Conservation (phyloP, 2,888 invertebrate genomes). For the Aspidiotus rigidus region DNA sequence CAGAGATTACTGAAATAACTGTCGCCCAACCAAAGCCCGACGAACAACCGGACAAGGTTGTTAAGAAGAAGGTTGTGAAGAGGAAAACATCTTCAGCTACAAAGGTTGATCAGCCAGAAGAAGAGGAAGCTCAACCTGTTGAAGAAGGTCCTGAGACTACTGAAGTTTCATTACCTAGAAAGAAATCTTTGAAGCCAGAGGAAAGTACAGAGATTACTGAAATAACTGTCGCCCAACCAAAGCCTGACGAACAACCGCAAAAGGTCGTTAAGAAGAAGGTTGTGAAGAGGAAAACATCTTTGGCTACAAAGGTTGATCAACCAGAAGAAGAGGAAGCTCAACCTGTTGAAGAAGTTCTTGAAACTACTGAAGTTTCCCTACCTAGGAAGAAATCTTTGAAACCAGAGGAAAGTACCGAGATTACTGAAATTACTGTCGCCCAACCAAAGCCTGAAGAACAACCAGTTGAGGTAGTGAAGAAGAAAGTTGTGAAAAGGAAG, state of each 20-base stretch:
- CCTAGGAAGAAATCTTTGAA: constrained; percentile 5
- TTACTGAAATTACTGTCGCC: constrained; percentile 39
- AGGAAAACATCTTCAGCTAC: too few species aligned
- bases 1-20: constrained; percentile 35
- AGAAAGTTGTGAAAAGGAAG: constrained; percentile 40
- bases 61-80: too few species aligned
- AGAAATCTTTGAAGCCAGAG: not conserved
- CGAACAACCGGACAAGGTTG: not conserved
- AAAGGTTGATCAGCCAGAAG: not conserved
- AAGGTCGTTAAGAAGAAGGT: not conserved
- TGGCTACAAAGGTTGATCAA: not conserved
- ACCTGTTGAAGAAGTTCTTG: not conserved
- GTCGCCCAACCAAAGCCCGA: not conserved
- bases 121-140: not conserved
- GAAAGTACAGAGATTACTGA: not conserved
- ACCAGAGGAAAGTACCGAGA: constrained; percentile 37
- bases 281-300: not conserved
- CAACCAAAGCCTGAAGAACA: constrained; percentile 40
- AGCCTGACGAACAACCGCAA: not conserved
- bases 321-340: not conserved
- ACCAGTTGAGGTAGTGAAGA: constrained; percentile 39
- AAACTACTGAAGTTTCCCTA: not conserved
- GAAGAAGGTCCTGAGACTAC: not conserved
- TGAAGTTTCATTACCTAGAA: not conserved
- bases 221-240: not conserved